Evolutionary conservation across 2,113 vertebrate species (phyloP).

Genomic region (Meleagris gallopavo): DNA sequence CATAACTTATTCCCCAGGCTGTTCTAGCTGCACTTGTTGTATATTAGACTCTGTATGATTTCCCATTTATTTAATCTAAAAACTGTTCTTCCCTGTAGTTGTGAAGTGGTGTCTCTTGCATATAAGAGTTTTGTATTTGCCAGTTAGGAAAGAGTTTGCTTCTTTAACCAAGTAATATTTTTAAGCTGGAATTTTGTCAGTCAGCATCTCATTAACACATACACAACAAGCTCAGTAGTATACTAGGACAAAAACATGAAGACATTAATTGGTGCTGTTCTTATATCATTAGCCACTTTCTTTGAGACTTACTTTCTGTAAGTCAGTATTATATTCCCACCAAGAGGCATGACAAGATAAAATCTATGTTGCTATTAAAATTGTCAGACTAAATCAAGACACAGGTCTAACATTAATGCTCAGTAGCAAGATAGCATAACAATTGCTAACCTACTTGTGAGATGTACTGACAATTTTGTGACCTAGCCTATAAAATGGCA

Average conservation of each 20-base stretch:
- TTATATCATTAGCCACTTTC: constrained; percentile 6
- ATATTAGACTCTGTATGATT: not conserved
- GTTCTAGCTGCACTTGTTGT: not conserved
- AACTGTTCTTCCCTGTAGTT: not conserved
- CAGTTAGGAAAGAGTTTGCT: not conserved
- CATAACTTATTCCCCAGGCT: not conserved
- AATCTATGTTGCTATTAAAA: not conserved
- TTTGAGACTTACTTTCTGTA: not conserved
- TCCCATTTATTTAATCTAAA: constrained; percentile 21
- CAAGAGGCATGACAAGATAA: not conserved
- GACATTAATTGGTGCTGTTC: constrained; percentile 18
- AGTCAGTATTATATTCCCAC: not conserved
- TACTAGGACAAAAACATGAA: not conserved
- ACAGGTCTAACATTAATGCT: not conserved
- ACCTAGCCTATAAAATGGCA: not conserved
- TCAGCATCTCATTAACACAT: not conserved
- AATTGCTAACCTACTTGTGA: not conserved
- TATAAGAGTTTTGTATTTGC: not conserved
- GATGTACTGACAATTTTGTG: not conserved
- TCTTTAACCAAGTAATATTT: not conserved
- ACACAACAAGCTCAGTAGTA: not conserved
- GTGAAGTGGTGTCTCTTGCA: not conserved
- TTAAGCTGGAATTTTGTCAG: not conserved
- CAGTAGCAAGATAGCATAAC: not conserved
- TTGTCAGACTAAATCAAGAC: constrained; percentile 2